These are phyloP conservation scores for Neosilurus hyrtlii DNA, from an alignment of 2,797 vertebrate species.

Conservation along the genomic window DNA sequence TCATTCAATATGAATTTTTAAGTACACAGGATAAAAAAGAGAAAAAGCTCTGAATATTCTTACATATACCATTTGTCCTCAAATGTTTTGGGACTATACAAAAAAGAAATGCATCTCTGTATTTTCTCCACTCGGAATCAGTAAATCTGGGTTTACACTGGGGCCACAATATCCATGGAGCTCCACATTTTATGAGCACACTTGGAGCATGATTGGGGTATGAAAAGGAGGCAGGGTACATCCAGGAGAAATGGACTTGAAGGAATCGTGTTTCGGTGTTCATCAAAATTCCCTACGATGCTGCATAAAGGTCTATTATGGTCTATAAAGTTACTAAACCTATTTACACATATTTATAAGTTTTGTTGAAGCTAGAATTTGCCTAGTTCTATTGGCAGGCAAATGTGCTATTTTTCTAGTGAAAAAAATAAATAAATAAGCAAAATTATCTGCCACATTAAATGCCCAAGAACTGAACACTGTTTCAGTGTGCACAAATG, in stretches of 20 bases:
- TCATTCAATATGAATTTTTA: neutral
- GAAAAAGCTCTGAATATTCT: no score
- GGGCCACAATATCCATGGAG: neutral
- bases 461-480: no score
- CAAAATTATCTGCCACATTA: neutral
- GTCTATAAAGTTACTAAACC: neutral
- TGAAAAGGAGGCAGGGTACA: no score
- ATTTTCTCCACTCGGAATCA: constrained; percentile 9
- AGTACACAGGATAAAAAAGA: neutral
- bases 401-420: neutral
- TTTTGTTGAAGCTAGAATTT: neutral
- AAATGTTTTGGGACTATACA: neutral
- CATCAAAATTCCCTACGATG: neutral
- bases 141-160: neutral
- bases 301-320: neutral
- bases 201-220: no score
- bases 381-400: neutral
- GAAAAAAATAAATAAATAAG: neutral
- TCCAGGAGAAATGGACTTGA: no score
- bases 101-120: neutral
- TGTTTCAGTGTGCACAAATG: neutral
- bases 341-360: neutral
- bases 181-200: neutral
- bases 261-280: neutral
- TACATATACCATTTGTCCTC: neutral